phyloP scores from a whole-genome alignment of 2,888 invertebrate genomes.

The Cryptophagus acutangulus region DNA sequence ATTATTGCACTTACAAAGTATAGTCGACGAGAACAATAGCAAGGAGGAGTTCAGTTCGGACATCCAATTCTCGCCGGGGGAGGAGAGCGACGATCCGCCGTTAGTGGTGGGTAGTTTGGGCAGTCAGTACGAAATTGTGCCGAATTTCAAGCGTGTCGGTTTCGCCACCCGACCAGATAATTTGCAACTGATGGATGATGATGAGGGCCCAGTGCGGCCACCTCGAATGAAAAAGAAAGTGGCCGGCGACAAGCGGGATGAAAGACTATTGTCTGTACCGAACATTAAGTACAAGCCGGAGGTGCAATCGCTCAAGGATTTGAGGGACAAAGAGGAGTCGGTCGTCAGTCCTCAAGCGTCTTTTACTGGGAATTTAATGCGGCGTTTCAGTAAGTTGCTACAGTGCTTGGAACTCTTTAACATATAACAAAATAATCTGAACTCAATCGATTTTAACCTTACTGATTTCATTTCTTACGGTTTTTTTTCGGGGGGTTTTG shows the following conservation, averaged over 20 bases:
- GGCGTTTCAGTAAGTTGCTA: constrained; percentile 81
- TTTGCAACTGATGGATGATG: constrained; percentile 56
- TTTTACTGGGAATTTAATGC: constrained; percentile 71
- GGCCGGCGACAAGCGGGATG: constrained; percentile 53
- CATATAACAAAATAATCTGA: no score
- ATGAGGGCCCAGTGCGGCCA: constrained; percentile 54
- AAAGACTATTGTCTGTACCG: constrained; percentile 70
- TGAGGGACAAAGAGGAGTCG: constrained; percentile 52
- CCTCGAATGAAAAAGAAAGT: constrained; percentile 52
- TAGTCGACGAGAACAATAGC: constrained; percentile 14
- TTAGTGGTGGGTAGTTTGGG: constrained; percentile 38
- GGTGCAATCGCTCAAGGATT: constrained; percentile 50
- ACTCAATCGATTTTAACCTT: no score
- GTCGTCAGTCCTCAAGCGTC: constrained; percentile 47
- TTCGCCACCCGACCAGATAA: constrained; percentile 56
- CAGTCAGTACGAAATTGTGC: constrained; percentile 34
- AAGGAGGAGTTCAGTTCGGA: constrained; percentile 39
- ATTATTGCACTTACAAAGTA: constrained; percentile 5
- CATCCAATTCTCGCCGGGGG: constrained; percentile 38
- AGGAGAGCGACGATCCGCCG: constrained; percentile 30
- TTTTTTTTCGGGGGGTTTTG: no score
- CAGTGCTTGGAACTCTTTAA: no score
- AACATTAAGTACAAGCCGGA: constrained; percentile 64
- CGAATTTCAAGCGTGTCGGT: constrained; percentile 23
- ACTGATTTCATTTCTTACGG: no score